These are phyloP conservation scores for Ips nitidus DNA, from an alignment of 1,140 invertebrate species.

Conservation along the genomic window DNA sequence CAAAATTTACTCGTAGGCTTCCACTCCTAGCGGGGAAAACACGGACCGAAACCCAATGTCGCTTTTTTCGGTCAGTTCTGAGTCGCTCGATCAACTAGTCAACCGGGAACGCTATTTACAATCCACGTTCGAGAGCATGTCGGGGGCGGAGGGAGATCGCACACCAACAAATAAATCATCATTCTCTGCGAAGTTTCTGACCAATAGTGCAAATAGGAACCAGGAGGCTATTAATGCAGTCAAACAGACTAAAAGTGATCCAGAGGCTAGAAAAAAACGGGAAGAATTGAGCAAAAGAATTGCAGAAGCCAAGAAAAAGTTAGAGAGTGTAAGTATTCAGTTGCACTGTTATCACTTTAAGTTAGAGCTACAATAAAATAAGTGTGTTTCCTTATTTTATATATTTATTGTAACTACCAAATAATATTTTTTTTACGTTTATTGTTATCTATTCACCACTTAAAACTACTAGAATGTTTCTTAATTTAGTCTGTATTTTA, in stretches of 20 bases:
- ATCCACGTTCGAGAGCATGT: slow-evolving; percentile 75
- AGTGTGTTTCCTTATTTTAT: too few species aligned
- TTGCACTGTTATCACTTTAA: too few species aligned
- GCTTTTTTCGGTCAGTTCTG: slow-evolving; percentile 69
- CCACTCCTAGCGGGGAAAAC: slow-evolving; percentile 75
- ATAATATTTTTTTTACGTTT: neutral
- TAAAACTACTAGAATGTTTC: too few species aligned
- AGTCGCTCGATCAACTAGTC: slow-evolving; percentile 69
- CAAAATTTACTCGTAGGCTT: slow-evolving; percentile 51
- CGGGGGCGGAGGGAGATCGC: slow-evolving; percentile 60
- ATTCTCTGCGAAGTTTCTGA: slow-evolving; percentile 48
- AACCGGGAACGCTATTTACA: slow-evolving; percentile 75
- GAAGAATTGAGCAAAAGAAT: slow-evolving; percentile 83
- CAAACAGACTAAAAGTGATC: slow-evolving; percentile 59
- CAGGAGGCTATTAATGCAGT: slow-evolving; percentile 59
- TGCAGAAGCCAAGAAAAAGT: slow-evolving; percentile 81
- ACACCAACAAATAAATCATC: slow-evolving; percentile 48
- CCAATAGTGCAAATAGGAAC: slow-evolving; percentile 53
- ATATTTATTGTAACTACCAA: slow-evolving; percentile 6
- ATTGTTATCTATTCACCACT: too few species aligned
- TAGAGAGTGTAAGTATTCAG: slow-evolving; percentile 76
- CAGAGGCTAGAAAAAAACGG: slow-evolving; percentile 70
- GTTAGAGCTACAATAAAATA: neutral
- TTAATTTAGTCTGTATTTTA: slow-evolving; percentile 45
- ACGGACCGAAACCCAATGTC: slow-evolving; percentile 65